Evolutionary conservation across 2,113 vertebrate species (phyloP).

Genomic region (Poeciliopsis turrubarensis): DNA sequence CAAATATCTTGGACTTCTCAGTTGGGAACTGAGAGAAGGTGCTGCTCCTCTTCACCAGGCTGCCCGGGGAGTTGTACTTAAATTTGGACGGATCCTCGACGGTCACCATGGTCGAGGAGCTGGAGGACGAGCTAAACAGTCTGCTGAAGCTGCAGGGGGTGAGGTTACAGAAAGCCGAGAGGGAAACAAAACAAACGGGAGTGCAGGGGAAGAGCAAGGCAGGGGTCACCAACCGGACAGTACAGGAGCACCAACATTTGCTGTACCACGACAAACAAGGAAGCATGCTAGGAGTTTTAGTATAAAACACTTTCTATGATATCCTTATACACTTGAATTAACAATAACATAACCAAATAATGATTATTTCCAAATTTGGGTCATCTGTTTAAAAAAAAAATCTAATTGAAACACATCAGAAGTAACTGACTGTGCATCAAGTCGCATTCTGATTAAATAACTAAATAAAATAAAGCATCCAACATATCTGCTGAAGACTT

Average conservation of each 20-base stretch:
- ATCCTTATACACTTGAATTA: background rate
- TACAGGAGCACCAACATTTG: constrained; percentile 36
- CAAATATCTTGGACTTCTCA: constrained; percentile 88
- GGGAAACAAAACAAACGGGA: constrained; percentile 36
- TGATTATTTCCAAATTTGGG: background rate
- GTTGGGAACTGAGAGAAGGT: constrained; percentile 95
- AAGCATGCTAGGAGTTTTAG: constrained; percentile 65
- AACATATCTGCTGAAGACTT: background rate
- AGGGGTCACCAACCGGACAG: constrained; percentile 58
- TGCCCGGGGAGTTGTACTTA: constrained; percentile 88
- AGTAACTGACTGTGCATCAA: background rate
- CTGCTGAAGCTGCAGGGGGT: constrained; percentile 89
- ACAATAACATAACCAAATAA: background rate
- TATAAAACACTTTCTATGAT: constrained; percentile 10
- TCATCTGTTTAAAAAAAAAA: background rate
- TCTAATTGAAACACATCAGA: no score
- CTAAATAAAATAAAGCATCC: background rate
- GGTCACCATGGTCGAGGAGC: constrained; percentile 85
- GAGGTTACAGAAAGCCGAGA: constrained; percentile 51
- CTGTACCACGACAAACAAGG: constrained; percentile 19
- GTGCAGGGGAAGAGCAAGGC: constrained; percentile 49
- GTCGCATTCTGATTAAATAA: background rate
- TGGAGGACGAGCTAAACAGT: constrained; percentile 92
- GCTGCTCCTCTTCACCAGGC: constrained; percentile 80
- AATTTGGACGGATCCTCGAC: constrained; percentile 88